Evolutionary conservation across 2,888 invertebrate genomes (phyloP), one percentile per base, ranked within the genome.

Genomic region (Mechanitis mazaeus): DNA sequence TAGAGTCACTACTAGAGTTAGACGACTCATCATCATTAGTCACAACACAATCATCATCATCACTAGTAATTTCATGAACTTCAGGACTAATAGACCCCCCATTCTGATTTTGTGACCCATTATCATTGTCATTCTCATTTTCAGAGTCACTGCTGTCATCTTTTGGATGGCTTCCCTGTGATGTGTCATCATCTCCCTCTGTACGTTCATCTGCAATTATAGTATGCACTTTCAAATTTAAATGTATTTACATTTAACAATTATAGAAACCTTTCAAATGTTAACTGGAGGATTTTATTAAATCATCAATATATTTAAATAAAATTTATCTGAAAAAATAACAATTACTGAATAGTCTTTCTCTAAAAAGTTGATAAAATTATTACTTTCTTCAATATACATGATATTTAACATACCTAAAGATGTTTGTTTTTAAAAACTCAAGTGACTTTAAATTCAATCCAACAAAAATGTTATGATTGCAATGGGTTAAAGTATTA

Each of bases 11-110:
- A 79, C 84, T 86, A 91, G 94, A 68, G 93, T 94, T 80, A 72
- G 90, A 84, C 69, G 83, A 80, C 61, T 81, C 91, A 80, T 84
- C 88, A 72, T 91, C 91, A 78, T 87, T 86, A 74, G 85, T 93
- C 85, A 85, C 84, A 66, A 84, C 77, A 75, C 84, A 84, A 72
- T 91, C 92, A 70, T 93, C 93, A 67, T 91, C 90, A 72, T 93
- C 91, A 81, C 91, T 91, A 58, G 88, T 86, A 60, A 91, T 90
- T 75, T 91, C 91, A 72, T 91, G 90, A 4, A 91, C 91, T 71
- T 91, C 92, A 54, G 85, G 85, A 60, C 79, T 84, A 31, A 78
- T 81, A 47, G 78, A 84, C 35, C 87, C 88, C 33, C 90, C 90
- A 78, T 88, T 89, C 72, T 88, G 87, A 69, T 78, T 86, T 68